Conservation (phyloP, 2,113 vertebrate species). For the Brachionichthys hirsutus region DNA sequence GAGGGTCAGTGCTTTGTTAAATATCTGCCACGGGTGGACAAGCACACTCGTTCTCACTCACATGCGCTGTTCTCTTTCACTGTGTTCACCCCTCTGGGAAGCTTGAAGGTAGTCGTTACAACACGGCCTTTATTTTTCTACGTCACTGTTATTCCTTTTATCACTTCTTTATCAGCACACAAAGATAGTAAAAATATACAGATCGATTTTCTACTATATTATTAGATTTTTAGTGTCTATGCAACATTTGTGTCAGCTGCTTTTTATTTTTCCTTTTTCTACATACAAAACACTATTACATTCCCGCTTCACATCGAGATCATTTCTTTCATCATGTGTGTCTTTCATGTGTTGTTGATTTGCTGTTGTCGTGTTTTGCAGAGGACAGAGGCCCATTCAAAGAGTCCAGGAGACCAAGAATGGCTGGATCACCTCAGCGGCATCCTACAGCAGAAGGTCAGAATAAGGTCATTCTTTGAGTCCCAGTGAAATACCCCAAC, state of each 20-base stretch:
- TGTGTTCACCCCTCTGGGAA: constrained; percentile 14
- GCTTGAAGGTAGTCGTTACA: constrained; percentile 27
- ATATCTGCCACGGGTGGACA: constrained; percentile 53
- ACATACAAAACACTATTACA: neutral
- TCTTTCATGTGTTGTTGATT: constrained; percentile 3
- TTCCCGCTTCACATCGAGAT: neutral
- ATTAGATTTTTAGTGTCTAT: neutral
- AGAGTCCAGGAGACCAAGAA: constrained; percentile 76
- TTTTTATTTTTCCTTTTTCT: neutral
- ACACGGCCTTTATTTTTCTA: constrained; percentile 3
- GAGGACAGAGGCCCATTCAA: constrained; percentile 67
- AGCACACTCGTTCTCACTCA: constrained; percentile 31
- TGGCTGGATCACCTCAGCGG: constrained; percentile 83
- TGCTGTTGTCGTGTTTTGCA: constrained; percentile 49
- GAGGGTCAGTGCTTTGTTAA: constrained; percentile 68
- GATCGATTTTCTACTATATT: neutral
- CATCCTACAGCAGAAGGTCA: constrained; percentile 88
- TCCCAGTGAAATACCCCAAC: neutral
- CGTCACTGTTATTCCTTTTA: constrained; percentile 1
- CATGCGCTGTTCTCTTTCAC: constrained; percentile 21
- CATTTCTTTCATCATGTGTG: neutral
- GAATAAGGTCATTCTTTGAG: neutral
- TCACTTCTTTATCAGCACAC: neutral
- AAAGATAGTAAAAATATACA: neutral
- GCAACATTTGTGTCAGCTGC: neutral